Base-by-base conservation (phyloP, 2,888 invertebrate genomes). In the Octodonta nipae region DNA sequence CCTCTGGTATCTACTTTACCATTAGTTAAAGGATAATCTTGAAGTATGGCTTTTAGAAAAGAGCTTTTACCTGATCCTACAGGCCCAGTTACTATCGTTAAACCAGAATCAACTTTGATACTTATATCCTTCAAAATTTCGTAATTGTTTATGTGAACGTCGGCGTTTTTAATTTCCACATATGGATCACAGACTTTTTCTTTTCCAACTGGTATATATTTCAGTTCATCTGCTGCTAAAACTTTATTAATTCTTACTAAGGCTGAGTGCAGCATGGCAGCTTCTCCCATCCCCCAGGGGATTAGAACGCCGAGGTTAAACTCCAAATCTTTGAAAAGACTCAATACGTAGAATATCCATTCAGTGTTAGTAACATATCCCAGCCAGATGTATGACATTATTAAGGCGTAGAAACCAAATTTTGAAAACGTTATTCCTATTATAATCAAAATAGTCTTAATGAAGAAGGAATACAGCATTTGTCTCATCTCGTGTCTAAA, bases 251-350 rank as follows among this genome's bases (percentile, higher is more conserved):
- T 65, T 36, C 88, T 68, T 37, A 68, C 69, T 35, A 83, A 70
- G 3, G 83, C 78, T 29, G 88, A 80, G 15, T 71, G 61, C 1
- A 78, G 73, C 64, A 89, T 88, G 0, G 86, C 81, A 26, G 79
- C 68, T 64, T 80, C 78, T 1, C 81, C 76, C 43, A 89, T 76
- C 28, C 78, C 82, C 64, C 81, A 78, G 0, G 93, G 91, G 47
- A 92, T 83, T 61, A 84, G 84, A 8, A 88, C 78, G 0, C 85
- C 86, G 76, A 92, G 81, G 8, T 84, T 78, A 47, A 82, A 77
- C 16, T 86, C 70, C 36, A 92, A 64, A 34, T 87, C 80, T 51
- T 85, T 87, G 64, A 86, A 91, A 56, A 89, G 82, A 5, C 88
- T 81, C n/a, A 87, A 79, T 29, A 89, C 72, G 35, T 89, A 83